Evolutionary conservation across 2,113 vertebrate genomes (phyloP), one percentile per base, ranked within the genome.

Genomic region (Recurvirostra avosetta): DNA sequence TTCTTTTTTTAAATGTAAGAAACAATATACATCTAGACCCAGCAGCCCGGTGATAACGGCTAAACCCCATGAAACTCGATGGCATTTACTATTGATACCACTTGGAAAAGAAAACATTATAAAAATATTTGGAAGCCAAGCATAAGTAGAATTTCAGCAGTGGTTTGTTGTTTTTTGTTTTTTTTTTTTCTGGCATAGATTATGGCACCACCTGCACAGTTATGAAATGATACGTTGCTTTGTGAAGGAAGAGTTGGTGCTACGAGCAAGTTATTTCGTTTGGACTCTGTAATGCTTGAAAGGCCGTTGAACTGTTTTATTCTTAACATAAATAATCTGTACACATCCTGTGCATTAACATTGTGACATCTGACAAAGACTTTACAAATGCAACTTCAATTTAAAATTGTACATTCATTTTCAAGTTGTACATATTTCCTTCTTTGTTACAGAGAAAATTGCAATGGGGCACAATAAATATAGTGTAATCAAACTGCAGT

Each of bases 381-480:
- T 94, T 97, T 96, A 98, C 94, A 97, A 97, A 97, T 90, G 95
- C 88, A 96, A 93, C 53, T 87, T 96, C 92, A 95, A 96, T 97
- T 97, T 93, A 96, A 96, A 97, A 98, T 92, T 96, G 94, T 98
- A 97, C 93, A 97, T 96, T 98, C 93, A 80, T 96, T 95, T 97
- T 85, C 92, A 98, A 97, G 96, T 97, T 95, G 94, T 97, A 97
- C 79, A 76, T 94, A 95, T 95, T 97, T 97, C 93, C 83, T 88
- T 73, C 82, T 92, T 95, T 95, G 95, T 97, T 97, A 96, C 92
- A 94, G 95, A 96, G 94, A 83, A 97, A 97, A 95, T 71, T 96
- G 96, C 94, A 95, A 79, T 75, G 94, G 95, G 96, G 91, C 88
- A 98, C 49, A 97, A 98, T 98, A 98, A 98, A 98, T 96, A 98